Base-by-base conservation (phyloP, 2,888 invertebrate genomes). In the Tetanocera ferruginea region DNA sequence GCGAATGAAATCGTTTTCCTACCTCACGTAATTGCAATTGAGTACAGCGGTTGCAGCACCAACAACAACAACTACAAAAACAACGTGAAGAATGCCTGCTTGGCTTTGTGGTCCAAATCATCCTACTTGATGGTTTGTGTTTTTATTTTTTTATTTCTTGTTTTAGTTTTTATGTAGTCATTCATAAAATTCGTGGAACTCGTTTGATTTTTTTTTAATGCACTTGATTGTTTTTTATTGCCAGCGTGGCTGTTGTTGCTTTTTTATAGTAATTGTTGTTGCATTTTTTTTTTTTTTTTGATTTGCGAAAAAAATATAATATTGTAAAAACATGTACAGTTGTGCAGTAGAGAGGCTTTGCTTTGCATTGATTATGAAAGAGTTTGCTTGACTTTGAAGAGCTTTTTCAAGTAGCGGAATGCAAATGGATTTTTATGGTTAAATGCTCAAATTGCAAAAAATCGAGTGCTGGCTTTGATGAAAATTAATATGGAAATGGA, bases 131-230 rank as follows among this genome's bases (percentile, higher is more conserved):
- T 28, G 19, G 23, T 23, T 60, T 60, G 57, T 23, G 5, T 23
- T 60, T 25, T 23, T 25, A 28, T 69, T 25, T 52, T 69, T 51
- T 69, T 51, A 11, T 52, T 51, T 43, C n/a, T 43, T 34, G 67
- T 23, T 25, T 23, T 23, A 8, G 25, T 9, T 69, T 17, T 69
- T 52, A 31, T 43, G 19, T 49, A 69, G 69, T 51, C 69, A 69
- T 69, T 69, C 69, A 69, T 51, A 51, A 69, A 69, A 69, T 69
- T 69, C 69, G 69, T 51, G 49, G 60, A 60, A 60, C 60, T 60
- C 60, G 60, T 60, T 60, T 25, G 28, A 28, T 17, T 28, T 60
- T 28, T 60, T 60, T 43, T 43, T 43, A 37, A 43, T 43, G 43
- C 43, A 43, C 43, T 43, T 43, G 43, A 43, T 43, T 43, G 43